Base-by-base conservation (phyloP, 2,113 vertebrate species). In the Eublepharis macularius region DNA sequence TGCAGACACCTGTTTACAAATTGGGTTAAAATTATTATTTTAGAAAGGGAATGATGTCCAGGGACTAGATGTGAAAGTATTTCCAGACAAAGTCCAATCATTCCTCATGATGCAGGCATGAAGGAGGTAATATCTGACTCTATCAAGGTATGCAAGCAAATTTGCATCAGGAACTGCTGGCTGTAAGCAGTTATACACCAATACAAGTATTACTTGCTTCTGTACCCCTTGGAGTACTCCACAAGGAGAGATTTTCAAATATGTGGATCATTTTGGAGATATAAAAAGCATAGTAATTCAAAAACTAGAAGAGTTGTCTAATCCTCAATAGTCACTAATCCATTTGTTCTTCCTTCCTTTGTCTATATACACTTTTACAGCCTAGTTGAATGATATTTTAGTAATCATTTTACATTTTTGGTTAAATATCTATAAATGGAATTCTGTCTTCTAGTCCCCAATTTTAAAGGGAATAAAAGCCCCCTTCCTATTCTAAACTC, bases 1-100 rank as follows among this genome's bases (percentile, higher is more conserved):
- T 32, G 90, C 88, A 88, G 17, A 89, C 73, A 76, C 80, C 85
- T 92, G 92, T 94, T 94, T 94, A 91, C 88, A 93, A 93, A 94
- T 86, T 86, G 90, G 90, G 89, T 93, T 87, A 84, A 91, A 93
- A 86, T 87, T 81, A 80, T 7, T 76, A 66, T 66, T 76, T 45
- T 34, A 79, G 66, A 84, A 65, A 26, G 60, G 80, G 66, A 75
- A 65, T 43, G 26, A 60, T 73, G 26, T 29, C 36, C 41, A 6
- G 10, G 36, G 49, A 29, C 49, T 81, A 73, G 26, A 72, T 19
- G 4, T 73, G 39, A 60, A 63, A 74, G 45, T 74, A 17, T 45
- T 29, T 75, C 41, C 29, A 63, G 29, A 63, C 9, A 19, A n/a
- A 34, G 26, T 63, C 29, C 6, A 45, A 60, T 36, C 32, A 75